phyloP scores from a whole-genome alignment of 2,113 vertebrate species.

The Microtus ochrogaster region DNA sequence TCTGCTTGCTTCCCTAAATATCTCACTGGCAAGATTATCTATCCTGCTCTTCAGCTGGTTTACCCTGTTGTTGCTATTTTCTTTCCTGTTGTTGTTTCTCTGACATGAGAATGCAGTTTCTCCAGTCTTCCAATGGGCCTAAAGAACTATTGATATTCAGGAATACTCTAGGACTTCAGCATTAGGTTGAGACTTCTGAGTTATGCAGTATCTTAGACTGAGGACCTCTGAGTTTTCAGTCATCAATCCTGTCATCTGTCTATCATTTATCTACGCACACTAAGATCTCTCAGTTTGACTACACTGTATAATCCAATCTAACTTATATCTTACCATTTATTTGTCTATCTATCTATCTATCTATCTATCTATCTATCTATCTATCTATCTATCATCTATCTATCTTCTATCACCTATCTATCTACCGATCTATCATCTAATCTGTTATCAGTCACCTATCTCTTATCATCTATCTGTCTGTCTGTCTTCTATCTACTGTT shows the following conservation, averaged over 20 bases:
- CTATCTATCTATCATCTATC: not conserved
- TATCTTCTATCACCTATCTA: not conserved
- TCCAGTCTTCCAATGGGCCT: not conserved
- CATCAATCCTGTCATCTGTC: not conserved
- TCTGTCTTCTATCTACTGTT: not conserved
- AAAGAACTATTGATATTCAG: not conserved
- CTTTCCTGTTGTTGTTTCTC: not conserved
- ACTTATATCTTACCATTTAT: no score
- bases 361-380: not conserved
- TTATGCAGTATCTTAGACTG: not conserved
- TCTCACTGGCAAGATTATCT: not conserved
- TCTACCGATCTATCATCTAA: not conserved
- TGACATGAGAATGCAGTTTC: not conserved
- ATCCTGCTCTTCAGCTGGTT: not conserved
- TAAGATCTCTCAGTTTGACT: not conserved
- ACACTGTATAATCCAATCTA: no score
- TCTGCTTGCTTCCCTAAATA: not conserved
- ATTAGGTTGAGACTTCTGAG: not conserved
- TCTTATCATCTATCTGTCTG: no score
- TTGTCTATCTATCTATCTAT: not conserved
- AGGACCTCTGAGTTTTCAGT: not conserved
- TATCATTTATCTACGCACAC: not conserved
- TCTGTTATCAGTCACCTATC: no score
- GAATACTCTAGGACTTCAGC: not conserved
- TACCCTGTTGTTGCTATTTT: not conserved